Conservation (phyloP, 2,888 invertebrate species). For the Monochamus alternatus region DNA sequence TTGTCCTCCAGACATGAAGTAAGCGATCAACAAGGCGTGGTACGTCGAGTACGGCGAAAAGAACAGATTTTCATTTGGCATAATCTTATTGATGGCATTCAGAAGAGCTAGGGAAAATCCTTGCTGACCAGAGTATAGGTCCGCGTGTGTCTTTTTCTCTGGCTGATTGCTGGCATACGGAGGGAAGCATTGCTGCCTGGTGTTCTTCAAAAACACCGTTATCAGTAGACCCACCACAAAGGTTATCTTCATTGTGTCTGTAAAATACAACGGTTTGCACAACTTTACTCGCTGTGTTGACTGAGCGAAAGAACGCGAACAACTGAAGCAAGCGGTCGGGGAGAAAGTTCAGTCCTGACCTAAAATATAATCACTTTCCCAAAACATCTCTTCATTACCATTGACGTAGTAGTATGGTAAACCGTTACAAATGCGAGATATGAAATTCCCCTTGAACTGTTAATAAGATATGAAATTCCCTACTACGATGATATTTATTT, state of each 20-base stretch:
- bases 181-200: conserved; percentile 72
- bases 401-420: conserved; percentile 48
- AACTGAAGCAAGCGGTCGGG: conserved; percentile 46
- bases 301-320: conserved; percentile 34
- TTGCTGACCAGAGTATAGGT: conserved; percentile 76
- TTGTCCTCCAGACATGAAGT: conserved; percentile 82
- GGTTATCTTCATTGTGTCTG: conserved; percentile 70
- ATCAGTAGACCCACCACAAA: conserved; percentile 62
- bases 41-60: conserved; percentile 92
- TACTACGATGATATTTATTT: neutral
- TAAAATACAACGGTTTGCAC: conserved; percentile 42
- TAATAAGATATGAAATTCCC: conserved; percentile 4
- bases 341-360: conserved; percentile 63
- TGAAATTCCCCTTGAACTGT: neutral
- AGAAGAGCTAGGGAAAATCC: conserved; percentile 82
- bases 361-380: conserved; percentile 63
- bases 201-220: conserved; percentile 45
- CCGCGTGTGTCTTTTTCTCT: conserved; percentile 58
- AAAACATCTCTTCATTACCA: conserved; percentile 52
- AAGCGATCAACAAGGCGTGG: conserved; percentile 84
- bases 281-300: conserved; percentile 10
- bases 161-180: conserved; percentile 67
- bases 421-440: conserved; percentile 13
- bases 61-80: conserved; percentile 84
- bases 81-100: conserved; percentile 77